Evolutionary conservation across 2,888 invertebrate species (phyloP).

Genomic region (Pristionchus mayeri): DNA sequence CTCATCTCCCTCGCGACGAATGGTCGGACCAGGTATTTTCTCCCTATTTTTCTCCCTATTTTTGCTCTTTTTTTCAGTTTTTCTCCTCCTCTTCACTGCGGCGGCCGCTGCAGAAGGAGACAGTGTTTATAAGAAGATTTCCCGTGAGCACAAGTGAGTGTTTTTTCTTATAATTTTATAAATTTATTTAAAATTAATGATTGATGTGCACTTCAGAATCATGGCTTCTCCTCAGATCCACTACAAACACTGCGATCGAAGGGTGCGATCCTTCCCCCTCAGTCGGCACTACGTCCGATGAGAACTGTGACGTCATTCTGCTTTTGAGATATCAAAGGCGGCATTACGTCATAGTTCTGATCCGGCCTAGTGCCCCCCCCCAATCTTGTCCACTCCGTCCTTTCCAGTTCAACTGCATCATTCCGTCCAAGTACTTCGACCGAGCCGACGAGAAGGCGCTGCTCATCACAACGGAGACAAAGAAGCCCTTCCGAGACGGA

Average conservation of each 20-base stretch:
- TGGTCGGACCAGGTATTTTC: not conserved
- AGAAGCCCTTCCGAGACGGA: not conserved
- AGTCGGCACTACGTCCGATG: no score
- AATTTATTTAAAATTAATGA: not conserved
- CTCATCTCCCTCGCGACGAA: not conserved
- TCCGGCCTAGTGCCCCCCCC: no score
- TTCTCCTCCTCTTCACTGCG: not conserved
- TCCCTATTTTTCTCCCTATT: not conserved
- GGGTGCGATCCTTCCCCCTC: not conserved
- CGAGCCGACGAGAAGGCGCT: not conserved
- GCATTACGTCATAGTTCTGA: no score
- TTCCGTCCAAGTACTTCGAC: conserved; percentile 1
- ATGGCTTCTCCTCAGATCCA: not conserved
- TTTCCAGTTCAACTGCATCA: not conserved
- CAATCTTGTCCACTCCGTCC: no score
- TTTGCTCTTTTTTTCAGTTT: no score
- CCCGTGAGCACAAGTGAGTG: not conserved
- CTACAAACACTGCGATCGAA: not conserved
- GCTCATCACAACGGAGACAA: not conserved
- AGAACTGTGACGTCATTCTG: no score
- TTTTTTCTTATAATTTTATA: not conserved
- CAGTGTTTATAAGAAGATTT: not conserved
- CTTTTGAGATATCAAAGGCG: no score
- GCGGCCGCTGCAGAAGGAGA: not conserved
- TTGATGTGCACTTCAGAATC: not conserved